A percentile compares a stretch with the other conserved stretches of the same genome.
Evolutionary conservation across 2,888 invertebrate genomes (phyloP).

Genomic region (Oxytorus armatus): DNA sequence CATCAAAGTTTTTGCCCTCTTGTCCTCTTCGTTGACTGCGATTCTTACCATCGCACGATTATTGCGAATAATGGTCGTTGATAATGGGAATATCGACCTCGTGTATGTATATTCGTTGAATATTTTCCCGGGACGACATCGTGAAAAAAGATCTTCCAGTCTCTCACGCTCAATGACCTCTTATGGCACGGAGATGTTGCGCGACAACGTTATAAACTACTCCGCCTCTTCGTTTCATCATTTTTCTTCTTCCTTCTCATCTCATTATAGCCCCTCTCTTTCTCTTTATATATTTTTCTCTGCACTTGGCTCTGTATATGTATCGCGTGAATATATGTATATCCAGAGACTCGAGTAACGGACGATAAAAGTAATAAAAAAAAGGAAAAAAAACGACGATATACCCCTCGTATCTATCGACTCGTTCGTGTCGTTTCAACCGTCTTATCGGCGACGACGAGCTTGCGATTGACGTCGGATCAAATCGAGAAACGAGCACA

Average conservation of each 20-base stretch:
- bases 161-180: too few relatives aligned
- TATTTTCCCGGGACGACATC: conserved; percentile 16
- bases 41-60: conserved; percentile 50
- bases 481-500: conserved; percentile 40
- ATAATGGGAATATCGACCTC: background rate
- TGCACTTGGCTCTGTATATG: background rate
- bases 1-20: background rate
- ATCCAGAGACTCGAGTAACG: conserved; percentile 3
- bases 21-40: conserved; percentile 19
- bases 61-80: conserved; percentile 16
- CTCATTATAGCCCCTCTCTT: background rate
- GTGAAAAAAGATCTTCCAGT: background rate
- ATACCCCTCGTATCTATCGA: conserved; percentile 1
- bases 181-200: too few relatives aligned
- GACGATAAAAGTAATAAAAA: conserved; percentile 21
- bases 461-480: conserved; percentile 52
- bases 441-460: conserved; percentile 51
- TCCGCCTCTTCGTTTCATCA: conserved; percentile 12
- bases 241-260: conserved; percentile 22
- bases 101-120: conserved; percentile 40
- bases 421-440: conserved; percentile 8
- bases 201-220: conserved; percentile 24
- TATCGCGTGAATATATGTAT: background rate
- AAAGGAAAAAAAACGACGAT: background rate
- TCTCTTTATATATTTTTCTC: conserved; percentile 3